phyloP scores from a whole-genome alignment of 1,140 invertebrate genomes.

The Halesus radiatus region DNA sequence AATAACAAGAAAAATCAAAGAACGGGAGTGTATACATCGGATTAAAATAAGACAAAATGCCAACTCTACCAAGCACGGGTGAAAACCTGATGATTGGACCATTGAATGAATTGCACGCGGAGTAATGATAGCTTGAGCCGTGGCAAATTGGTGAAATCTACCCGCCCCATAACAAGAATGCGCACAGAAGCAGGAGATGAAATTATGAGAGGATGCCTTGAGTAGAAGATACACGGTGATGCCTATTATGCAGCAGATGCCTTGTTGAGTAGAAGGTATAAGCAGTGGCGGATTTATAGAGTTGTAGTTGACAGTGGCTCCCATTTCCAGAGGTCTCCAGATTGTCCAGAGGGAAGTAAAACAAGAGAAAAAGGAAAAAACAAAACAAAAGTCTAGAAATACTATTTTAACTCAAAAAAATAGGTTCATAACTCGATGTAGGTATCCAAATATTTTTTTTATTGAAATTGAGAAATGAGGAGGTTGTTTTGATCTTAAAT shows the following conservation, averaged over 20 bases:
- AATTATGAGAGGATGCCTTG: not conserved
- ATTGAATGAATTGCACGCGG: not conserved
- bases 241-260: not conserved
- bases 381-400: too few species aligned
- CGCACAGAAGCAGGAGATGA: not conserved
- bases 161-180: not conserved
- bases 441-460: too few species aligned
- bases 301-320: too few species aligned
- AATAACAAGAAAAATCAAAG: conserved; percentile 1
- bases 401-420: too few species aligned
- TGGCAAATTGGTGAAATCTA: conserved; percentile 20
- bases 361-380: too few species aligned
- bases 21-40: not conserved
- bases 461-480: too few species aligned
- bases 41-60: not conserved
- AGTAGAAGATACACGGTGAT: not conserved
- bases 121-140: conserved; percentile 4
- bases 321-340: too few species aligned
- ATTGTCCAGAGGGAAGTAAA: too few species aligned
- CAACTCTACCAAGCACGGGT: not conserved
- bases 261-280: not conserved
- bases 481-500: too few species aligned
- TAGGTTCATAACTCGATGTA: too few species aligned
- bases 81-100: conserved; percentile 1
- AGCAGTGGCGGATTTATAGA: too few species aligned